Evolutionary conservation across 2,888 invertebrate species (phyloP), one percentile per base, ranked within the genome.

Genomic region (Erynnis tages): DNA sequence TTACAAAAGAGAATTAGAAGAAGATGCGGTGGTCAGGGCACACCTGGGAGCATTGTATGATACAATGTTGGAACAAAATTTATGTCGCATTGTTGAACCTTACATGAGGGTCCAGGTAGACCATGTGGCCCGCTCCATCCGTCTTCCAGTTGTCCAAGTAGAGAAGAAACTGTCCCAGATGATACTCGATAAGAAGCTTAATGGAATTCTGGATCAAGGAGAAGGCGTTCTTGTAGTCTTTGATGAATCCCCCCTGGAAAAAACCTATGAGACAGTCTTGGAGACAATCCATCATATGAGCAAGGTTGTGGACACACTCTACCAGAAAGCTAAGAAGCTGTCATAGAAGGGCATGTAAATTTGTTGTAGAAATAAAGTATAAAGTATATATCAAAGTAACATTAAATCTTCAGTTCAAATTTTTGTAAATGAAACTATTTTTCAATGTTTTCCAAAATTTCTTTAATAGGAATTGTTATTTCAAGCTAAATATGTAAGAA

Each of bases 91-190:
- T 67, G 99, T 99, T 59, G 99, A 99, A 85, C 99, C 99, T 1
- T 99, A 98, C 83, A 98, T 98, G 63, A 92, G 96, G 69, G 99
- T 99, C 1, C 97, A 99, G 92, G 95, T 96, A 4, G 93, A 96
- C 59, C 97, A 97, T 84, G 95, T 98, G 63, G 97, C 98, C 17
- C 94, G 94, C 64, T 93, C 95, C 67, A 98, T 98, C 86, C 95
- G 96, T 68, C 91, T 98, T 56, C 95, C 97, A 7, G 94, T 96
- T 53, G 78, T 92, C 90, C 94, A 95, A 89, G 99, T 99, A 46
- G 99, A 99, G 86, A 98, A 98, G 90, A 99, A 99, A 87, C 90
- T 99, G 54, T 99, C 99, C 43, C 99, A 99, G 88, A 99, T 99
- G 99, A 99, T 99, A 77, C 91, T 99, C 79, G 99, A 99, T 85